These are phyloP conservation scores for Tarsius wallacei DNA, from an alignment of 2,797 vertebrate genomes.

Conservation along the genomic window DNA sequence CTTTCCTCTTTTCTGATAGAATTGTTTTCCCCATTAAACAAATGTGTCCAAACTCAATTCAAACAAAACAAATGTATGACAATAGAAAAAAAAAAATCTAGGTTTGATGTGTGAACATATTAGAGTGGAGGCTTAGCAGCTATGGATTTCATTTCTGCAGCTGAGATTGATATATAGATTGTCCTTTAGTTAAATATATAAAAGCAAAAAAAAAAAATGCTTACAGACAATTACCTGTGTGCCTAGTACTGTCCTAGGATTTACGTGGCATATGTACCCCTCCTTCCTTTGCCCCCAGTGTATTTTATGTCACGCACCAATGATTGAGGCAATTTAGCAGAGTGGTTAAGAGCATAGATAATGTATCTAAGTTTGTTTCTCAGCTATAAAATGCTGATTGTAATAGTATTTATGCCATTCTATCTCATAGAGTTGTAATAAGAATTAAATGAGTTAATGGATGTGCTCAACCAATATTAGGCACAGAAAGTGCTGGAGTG, in stretches of 20 bases:
- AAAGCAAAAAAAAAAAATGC: neutral
- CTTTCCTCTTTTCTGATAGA: neutral
- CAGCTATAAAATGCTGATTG: neutral
- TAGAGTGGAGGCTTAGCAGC: neutral
- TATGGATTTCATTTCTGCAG: constrained; percentile 37
- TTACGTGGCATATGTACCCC: neutral
- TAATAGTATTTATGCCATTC: neutral
- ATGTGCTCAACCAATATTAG: neutral
- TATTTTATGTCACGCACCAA: neutral
- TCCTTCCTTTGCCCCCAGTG: neutral
- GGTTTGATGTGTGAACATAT: constrained; percentile 20
- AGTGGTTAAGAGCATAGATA: neutral
- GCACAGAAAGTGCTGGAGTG: neutral
- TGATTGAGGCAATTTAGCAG: neutral
- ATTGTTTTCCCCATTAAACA: neutral
- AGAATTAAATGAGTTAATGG: constrained; percentile 22
- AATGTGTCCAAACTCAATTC: neutral
- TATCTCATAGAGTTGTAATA: neutral
- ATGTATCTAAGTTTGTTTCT: neutral
- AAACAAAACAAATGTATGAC: constrained; percentile 44
- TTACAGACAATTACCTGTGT: constrained; percentile 30
- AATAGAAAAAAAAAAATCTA: neutral
- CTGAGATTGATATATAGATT: constrained; percentile 11
- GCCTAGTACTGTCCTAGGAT: neutral
- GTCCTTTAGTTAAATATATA: neutral